Base-by-base conservation (phyloP, 2,888 invertebrate species). In the Pilophorus perplexus region DNA sequence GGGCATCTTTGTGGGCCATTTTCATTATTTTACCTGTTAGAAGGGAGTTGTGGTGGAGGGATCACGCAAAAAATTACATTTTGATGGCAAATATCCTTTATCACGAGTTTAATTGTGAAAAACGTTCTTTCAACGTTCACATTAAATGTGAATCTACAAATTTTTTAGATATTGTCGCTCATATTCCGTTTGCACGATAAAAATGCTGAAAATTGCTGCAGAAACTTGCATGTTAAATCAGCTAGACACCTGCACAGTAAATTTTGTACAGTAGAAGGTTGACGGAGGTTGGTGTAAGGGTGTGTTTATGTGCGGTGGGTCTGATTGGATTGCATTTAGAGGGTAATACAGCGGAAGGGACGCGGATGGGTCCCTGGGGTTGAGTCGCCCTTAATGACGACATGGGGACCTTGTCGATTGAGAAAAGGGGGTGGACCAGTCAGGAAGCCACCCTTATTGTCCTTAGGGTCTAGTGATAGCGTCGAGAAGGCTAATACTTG, bases 251-350 rank as follows among this genome's bases (percentile, higher is more conserved):
- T n/a, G n/a, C n/a, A n/a, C n/a, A n/a, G n/a, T n/a, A n/a, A n/a
- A n/a, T n/a, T n/a, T 59, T 42, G 27, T 23, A n/a, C 12, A 5
- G 59, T 42, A 18, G 55, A 59, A 25, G 27, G 59, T 59, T 44
- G 59, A 59, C 44, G 59, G 44, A 59, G 38, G 38, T 38, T 55
- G 55, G 55, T 55, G 62, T 62, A 46, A 25, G 52, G 64, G 64
- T 40, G 64, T 64, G 64, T 64, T 64, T 50, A 64, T 50, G 64
- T 52, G 64, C 50, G 64, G 48, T 50, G 44, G 50, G 57, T 50
- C 46, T 66, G 66, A 66, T 66, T 57, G 57, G 55, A 66, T 55
- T 66, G 57, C 66, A 57, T 66, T 66, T 66, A 55, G 48, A 55
- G 57, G 57, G 66, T 66, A 66, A 66, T 57, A 54, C 42, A 33